Evolutionary conservation across 2,113 vertebrate genomes (phyloP).

Genomic region (Poeciliopsis turrubarensis): DNA sequence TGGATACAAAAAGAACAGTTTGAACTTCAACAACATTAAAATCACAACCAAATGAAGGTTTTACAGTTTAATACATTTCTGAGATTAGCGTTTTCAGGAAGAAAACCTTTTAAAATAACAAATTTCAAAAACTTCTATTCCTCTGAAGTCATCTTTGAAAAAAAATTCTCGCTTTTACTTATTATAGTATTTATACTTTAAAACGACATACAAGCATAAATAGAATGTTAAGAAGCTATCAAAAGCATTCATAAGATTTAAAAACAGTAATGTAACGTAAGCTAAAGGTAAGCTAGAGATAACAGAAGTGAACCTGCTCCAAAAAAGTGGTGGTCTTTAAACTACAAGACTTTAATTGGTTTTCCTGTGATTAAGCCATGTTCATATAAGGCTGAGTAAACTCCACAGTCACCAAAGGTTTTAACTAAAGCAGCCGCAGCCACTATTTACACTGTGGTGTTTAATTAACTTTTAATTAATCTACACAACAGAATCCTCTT

Average conservation of each 20-base stretch:
- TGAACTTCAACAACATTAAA: neutral
- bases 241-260: neutral
- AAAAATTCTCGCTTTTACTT: neutral
- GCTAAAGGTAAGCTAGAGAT: neutral
- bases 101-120: neutral
- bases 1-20: neutral
- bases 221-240: neutral
- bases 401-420: conserved; percentile 31
- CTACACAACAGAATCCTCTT: conserved; percentile 24
- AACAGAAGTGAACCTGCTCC: conserved; percentile 9
- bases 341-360: neutral
- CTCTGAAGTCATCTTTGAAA: neutral
- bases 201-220: neutral
- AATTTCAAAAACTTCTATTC: neutral
- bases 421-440: conserved; percentile 22
- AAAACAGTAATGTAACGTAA: neutral
- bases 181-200: too few relatives aligned
- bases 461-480: conserved; percentile 58
- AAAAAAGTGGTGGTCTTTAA: neutral
- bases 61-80: neutral
- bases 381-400: conserved; percentile 31
- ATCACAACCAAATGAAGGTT: neutral
- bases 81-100: neutral
- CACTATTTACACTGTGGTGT: conserved; percentile 23
- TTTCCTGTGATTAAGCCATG: conserved; percentile 17